Base-by-base conservation (phyloP, 1,140 invertebrate species). In the Theocolax elegans region DNA sequence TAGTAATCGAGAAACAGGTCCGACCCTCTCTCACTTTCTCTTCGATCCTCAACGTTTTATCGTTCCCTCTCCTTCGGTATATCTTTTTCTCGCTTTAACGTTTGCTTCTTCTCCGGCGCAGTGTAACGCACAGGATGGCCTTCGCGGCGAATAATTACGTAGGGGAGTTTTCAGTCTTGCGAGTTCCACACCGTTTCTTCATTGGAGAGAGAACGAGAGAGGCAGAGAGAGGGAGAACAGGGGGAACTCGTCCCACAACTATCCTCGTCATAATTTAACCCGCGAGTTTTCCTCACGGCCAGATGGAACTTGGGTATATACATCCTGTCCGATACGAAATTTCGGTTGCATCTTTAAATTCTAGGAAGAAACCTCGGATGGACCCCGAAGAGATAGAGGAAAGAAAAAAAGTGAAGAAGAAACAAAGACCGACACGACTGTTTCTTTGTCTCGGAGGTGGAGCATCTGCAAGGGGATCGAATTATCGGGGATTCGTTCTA, bases 141-240 rank as follows among this genome's bases (percentile, higher is more conserved):
- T 81, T 81, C 78, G 76, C 72, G 70, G 77, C 79, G 75, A 80
- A 80, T 81, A 81, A 81, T 81, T 81, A 81, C 77, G 76, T 53
- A 80, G 75, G 59, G 66, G 74, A 78, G 78, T 80, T 78, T 79
- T 80, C 72, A 75, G 75, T 79, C 70, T 62, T 48, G 31, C 35
- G 40, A 38, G 60, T 40, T 38, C 35, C 56, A 27, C 38, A 29
- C 66, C 29, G 56, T 46, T 31, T 58, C 53, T 51, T 29, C 19
- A 59, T 42, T 17, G 35, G 23, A 17, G 8, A 9, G n/a, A n/a
- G n/a, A 44, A 15, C 53, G 51, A 60, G 40, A 13, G 15, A 46
- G 42, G 46, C 10, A 31, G 15, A 60, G 7, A 40, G 35, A 58
- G 2, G 13, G 12, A 23, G n/a, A 40, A 4, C 19, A 12, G 8